Percentiles rank a stretch among this genome's conserved stretches.
Evolutionary conservation across 2,797 vertebrate species (phyloP).

Genomic region (Mus spretus): DNA sequence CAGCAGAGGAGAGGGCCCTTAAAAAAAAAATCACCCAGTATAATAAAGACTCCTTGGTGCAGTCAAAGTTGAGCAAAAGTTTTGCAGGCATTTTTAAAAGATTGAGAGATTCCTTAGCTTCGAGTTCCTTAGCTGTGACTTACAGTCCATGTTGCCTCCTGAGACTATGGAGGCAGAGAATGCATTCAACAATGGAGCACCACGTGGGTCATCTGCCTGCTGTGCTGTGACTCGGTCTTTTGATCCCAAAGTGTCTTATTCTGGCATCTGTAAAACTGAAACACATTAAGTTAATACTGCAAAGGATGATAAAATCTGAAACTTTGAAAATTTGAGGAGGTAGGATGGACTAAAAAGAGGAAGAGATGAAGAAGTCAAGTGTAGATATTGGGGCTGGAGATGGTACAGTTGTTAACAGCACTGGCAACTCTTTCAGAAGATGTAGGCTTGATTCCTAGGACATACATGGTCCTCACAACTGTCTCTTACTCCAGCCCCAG

Average conservation of each 20-base stretch:
- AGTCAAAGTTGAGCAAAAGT: background rate
- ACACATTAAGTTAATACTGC: conserved; percentile 3
- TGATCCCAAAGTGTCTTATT: conserved; percentile 3
- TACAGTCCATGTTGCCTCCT: background rate
- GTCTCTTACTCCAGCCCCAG: background rate
- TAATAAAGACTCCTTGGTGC: background rate
- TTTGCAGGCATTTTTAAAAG: conserved; percentile 32
- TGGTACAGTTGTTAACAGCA: background rate
- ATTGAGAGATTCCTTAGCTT: conserved; percentile 18
- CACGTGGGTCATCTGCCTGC: background rate
- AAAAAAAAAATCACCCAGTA: background rate
- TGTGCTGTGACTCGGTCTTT: background rate
- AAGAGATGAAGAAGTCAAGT: conserved; percentile 41
- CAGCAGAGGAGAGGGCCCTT: background rate
- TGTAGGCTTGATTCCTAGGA: background rate
- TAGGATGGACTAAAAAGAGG: background rate
- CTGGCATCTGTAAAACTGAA: conserved; percentile 19
- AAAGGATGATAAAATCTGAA: conserved; percentile 38
- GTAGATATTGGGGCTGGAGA: background rate
- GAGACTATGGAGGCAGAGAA: background rate
- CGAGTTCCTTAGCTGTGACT: background rate
- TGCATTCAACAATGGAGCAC: background rate
- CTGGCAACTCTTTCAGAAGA: background rate
- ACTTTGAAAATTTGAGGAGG: conserved; percentile 28
- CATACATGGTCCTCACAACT: background rate